Evolutionary conservation across 2,888 invertebrate species (phyloP).

Genomic region (Apantesis nais): DNA sequence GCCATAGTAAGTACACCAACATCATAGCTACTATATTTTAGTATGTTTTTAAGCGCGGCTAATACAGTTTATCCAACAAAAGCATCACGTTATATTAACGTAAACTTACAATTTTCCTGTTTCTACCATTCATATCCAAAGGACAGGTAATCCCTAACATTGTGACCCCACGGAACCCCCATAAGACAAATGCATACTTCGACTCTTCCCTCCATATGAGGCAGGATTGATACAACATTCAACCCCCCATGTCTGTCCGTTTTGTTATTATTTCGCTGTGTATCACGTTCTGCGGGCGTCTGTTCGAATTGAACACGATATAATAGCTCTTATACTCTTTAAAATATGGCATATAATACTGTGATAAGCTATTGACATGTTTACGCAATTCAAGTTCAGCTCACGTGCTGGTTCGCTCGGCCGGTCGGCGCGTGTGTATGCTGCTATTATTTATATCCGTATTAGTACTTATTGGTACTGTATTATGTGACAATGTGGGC

Average conservation of each 20-base stretch:
- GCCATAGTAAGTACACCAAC: neutral
- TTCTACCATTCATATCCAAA: neutral
- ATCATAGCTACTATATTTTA: neutral
- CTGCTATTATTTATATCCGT: slow-evolving; percentile 74
- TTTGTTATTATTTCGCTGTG: slow-evolving; percentile 67
- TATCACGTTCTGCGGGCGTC: slow-evolving; percentile 68
- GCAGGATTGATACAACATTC: slow-evolving; percentile 57
- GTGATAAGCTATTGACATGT: slow-evolving; percentile 50
- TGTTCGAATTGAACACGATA: slow-evolving; percentile 26
- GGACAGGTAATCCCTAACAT: neutral
- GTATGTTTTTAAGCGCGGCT: neutral
- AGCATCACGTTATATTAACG: neutral
- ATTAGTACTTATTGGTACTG: slow-evolving; percentile 74
- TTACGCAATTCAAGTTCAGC: slow-evolving; percentile 68
- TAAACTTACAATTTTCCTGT: neutral
- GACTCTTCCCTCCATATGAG: slow-evolving; percentile 43
- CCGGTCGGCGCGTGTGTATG: slow-evolving; percentile 66
- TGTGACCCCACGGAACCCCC: slow-evolving; percentile 18
- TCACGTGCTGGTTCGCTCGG: slow-evolving; percentile 76
- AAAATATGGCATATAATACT: slow-evolving; percentile 53
- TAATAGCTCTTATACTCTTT: slow-evolving; percentile 38
- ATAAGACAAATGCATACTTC: slow-evolving; percentile 43
- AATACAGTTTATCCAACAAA: neutral
- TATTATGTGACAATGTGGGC: slow-evolving; percentile 67
- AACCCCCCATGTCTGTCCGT: slow-evolving; percentile 55